Evolutionary conservation across 2,888 invertebrate genomes (phyloP).

Genomic region (Dolichopus griseipennis): DNA sequence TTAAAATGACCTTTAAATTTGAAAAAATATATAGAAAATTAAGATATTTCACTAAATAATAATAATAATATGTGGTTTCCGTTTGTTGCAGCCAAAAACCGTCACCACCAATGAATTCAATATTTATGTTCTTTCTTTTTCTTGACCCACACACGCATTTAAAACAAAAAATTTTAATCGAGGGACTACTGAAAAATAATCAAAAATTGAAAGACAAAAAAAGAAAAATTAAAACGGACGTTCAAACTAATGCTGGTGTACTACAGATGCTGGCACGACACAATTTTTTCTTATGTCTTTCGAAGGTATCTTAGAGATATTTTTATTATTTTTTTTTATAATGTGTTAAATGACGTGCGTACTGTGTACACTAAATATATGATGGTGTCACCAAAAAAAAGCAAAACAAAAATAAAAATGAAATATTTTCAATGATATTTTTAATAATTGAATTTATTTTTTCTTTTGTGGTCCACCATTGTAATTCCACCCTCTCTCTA

Average conservation of each 20-base stretch:
- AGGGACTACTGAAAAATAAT: neutral
- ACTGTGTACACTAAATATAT: no score
- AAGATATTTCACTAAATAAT: neutral
- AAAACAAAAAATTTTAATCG: neutral
- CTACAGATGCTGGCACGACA: neutral
- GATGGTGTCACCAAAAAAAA: no score
- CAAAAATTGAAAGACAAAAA: neutral
- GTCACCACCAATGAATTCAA: no score
- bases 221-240: neutral
- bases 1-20: neutral
- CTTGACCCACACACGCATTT: neutral
- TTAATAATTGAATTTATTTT: no score
- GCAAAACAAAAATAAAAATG: no score
- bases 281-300: neutral
- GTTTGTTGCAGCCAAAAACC: neutral
- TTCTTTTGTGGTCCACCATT: no score
- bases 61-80: constrained; percentile 2
- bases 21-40: neutral
- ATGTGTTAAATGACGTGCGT: no score
- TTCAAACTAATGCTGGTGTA: neutral
- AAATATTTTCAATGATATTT: no score
- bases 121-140: neutral
- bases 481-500: no score
- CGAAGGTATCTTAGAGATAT: no score
- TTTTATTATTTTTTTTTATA: no score